Percentiles rank a stretch among this genome's conserved stretches.
phyloP scores from a whole-genome alignment of 2,113 vertebrate species.

The Antechinus flavipes region DNA sequence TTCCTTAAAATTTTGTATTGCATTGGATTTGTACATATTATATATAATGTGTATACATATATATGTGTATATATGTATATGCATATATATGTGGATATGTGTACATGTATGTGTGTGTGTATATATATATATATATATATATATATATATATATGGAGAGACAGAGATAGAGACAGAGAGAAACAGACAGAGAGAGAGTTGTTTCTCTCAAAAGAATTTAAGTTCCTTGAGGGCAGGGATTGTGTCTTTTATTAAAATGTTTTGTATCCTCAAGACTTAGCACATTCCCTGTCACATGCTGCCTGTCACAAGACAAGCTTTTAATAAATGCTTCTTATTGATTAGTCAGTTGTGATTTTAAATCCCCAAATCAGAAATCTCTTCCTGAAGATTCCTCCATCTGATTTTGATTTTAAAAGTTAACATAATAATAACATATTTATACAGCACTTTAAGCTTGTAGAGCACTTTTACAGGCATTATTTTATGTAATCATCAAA shows the following conservation, averaged over 20 bases:
- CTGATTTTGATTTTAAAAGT: too few relatives aligned
- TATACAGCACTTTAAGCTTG: too few relatives aligned
- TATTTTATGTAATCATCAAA: background rate
- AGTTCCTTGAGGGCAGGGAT: background rate
- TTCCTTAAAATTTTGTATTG: background rate
- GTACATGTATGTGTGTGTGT: too few relatives aligned
- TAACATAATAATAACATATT: too few relatives aligned
- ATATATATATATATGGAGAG: too few relatives aligned
- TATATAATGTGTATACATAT: background rate
- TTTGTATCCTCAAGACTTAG: background rate
- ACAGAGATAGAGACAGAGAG: too few relatives aligned
- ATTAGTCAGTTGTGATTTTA: background rate
- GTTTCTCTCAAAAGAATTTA: background rate
- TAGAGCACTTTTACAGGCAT: too few relatives aligned
- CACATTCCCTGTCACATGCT: background rate
- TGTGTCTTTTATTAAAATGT: background rate
- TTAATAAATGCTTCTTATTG: background rate
- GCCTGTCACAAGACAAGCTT: background rate
- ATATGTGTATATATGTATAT: too few relatives aligned
- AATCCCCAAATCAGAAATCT: too few relatives aligned
- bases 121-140: too few relatives aligned
- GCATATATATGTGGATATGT: too few relatives aligned
- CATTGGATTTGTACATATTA: background rate
- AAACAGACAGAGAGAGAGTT: background rate
- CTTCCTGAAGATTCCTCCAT: too few relatives aligned